Base-by-base conservation (phyloP, 2,113 vertebrate genomes). In the Poecile atricapillus region DNA sequence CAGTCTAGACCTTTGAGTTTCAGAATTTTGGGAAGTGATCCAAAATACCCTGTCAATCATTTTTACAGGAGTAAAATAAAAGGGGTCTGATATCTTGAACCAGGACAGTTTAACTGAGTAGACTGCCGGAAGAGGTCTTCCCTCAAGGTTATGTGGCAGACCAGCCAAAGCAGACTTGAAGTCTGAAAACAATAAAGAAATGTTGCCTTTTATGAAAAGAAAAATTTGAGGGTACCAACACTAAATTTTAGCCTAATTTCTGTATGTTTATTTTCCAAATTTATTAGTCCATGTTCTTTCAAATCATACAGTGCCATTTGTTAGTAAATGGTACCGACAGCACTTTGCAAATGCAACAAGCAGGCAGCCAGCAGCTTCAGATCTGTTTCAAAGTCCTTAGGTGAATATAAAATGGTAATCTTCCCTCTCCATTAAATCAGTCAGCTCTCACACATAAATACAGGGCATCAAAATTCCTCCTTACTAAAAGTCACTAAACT, bases 271-370 rank as follows among this genome's bases (percentile, higher is more conserved):
- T 52, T 27, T 77, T 67, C 8, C 44, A 60, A 64, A 20, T 37
- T 37, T 41, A 67, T 7, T 80, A 17, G 41, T 69, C 28, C 31
- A 52, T 33, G 39, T 44, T 63, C 33, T 60, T 83, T 70, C 60
- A 64, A 83, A 82, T 35, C 28, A 77, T 19, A 68, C 16, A 74
- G 14, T 46, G 33, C 16, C 53, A 50, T 55, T 88, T 75, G 16
- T 35, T 50, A 67, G 19, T 33, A 58, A 78, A 6, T 31, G 7
- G 31, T 41, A 88, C 28, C 0, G 0, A 78, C 0, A 82, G 15
- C 22, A 50, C 41, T 55, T 43, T 12, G 18, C 21, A 87, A 25
- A 92, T 65, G 31, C 41, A 87, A 80, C 28, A 37, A 81, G 46
- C 44, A 69, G 41, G 27, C 11, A 81, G 5, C 6, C 73, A 83